These are phyloP conservation scores for Dioctria linearis DNA, from an alignment of 2,888 invertebrate species.

Conservation along the genomic window DNA sequence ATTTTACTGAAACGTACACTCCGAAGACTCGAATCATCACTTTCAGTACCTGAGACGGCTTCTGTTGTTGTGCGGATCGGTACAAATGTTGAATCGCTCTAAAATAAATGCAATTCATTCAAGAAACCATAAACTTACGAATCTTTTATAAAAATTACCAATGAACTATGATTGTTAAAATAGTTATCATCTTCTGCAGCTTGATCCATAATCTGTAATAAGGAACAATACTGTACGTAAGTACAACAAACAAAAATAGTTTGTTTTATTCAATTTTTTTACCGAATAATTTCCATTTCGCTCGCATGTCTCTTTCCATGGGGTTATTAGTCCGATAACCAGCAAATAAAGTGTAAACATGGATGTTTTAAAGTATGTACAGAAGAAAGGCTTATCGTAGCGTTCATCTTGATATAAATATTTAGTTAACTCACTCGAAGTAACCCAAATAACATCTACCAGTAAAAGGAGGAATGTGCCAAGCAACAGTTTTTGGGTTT, in stretches of 20 bases:
- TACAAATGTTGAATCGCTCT: slow-evolving; percentile 94
- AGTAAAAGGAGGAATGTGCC: slow-evolving; percentile 90
- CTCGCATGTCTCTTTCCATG: slow-evolving; percentile 90
- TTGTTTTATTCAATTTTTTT: slow-evolving; percentile 60
- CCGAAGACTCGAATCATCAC: slow-evolving; percentile 87
- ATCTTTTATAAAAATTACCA: slow-evolving; percentile 62
- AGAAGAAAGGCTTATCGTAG: slow-evolving; percentile 95
- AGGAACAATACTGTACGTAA: background rate
- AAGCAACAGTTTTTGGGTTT: slow-evolving; percentile 82
- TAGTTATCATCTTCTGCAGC: slow-evolving; percentile 86
- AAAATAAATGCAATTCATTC: slow-evolving; percentile 61
- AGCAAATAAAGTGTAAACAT: slow-evolving; percentile 93
- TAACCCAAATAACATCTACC: slow-evolving; percentile 96
- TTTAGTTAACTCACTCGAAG: slow-evolving; percentile 95
- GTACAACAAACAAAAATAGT: no score
- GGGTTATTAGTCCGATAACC: slow-evolving; percentile 90
- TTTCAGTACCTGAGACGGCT: slow-evolving; percentile 80
- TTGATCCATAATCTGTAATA: slow-evolving; percentile 78
- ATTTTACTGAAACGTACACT: slow-evolving; percentile 94
- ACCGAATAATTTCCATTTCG: slow-evolving; percentile 82
- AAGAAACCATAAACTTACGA: slow-evolving; percentile 11
- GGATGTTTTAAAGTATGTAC: slow-evolving; percentile 94
- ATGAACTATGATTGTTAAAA: slow-evolving; percentile 75
- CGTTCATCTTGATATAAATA: slow-evolving; percentile 88
- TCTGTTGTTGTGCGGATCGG: slow-evolving; percentile 81